Evolutionary conservation across 2,888 invertebrate species (phyloP).

Genomic region (Ennomos quercinarius): DNA sequence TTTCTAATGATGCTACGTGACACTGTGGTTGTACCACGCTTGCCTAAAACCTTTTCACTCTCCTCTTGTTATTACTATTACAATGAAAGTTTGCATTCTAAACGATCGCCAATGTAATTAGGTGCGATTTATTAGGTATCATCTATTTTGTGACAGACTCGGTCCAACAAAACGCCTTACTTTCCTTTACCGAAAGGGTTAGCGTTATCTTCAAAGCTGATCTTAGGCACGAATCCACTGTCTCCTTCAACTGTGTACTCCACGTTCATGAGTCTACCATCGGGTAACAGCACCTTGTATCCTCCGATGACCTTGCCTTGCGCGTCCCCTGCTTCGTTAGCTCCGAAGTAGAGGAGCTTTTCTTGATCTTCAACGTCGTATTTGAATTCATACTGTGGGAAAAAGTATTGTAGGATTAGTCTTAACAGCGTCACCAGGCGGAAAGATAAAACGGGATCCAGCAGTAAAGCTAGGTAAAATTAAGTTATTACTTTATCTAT

Average conservation of each 20-base stretch:
- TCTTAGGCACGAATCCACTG: slow-evolving; percentile 90
- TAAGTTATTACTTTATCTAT: too few relatives aligned
- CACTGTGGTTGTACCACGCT: too few relatives aligned
- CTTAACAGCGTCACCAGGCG: too few relatives aligned
- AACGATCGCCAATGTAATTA: too few relatives aligned
- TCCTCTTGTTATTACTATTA: too few relatives aligned
- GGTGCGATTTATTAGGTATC: too few relatives aligned
- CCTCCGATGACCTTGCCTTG: slow-evolving; percentile 88
- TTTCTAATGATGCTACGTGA: too few relatives aligned
- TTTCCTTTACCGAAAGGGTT: slow-evolving; percentile 82
- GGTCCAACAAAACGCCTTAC: slow-evolving; percentile 45
- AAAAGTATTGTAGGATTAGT: background rate
- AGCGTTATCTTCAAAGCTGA: slow-evolving; percentile 87
- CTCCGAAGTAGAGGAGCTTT: slow-evolving; percentile 88
- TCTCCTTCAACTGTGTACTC: slow-evolving; percentile 90
- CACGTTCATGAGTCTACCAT: slow-evolving; percentile 90
- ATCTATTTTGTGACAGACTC: slow-evolving; percentile 32
- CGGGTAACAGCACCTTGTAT: slow-evolving; percentile 88
- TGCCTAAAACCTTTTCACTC: too few relatives aligned
- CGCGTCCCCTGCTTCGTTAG: slow-evolving; percentile 88
- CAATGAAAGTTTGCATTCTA: too few relatives aligned
- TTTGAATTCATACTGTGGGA: slow-evolving; percentile 88
- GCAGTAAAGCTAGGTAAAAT: too few relatives aligned
- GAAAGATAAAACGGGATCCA: too few relatives aligned
- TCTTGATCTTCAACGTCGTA: slow-evolving; percentile 90